Evolutionary conservation across 64 coral and sea anemone genomes (phyloP).

Genomic region (Astreopora myriophthalma): DNA sequence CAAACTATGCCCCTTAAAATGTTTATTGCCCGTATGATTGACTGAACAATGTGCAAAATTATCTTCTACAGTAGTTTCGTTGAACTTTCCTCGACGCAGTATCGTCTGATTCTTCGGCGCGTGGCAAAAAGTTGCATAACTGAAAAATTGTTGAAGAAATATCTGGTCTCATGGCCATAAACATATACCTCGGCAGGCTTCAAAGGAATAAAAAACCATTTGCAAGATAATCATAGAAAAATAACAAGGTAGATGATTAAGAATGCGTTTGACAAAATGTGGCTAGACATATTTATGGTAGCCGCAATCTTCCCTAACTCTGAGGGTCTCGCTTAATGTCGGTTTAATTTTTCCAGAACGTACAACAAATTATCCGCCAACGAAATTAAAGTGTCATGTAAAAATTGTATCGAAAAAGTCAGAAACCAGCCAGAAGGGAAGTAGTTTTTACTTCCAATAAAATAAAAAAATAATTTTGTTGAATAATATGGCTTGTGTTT

Average conservation of each 20-base stretch:
- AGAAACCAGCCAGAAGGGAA: neutral
- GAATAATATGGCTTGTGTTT: conserved; percentile 41
- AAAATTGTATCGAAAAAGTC: conserved; percentile 1
- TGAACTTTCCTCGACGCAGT: neutral
- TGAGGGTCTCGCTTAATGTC: neutral
- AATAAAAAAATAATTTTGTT: conserved; percentile 38
- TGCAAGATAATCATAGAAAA: neutral
- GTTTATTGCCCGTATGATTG: neutral
- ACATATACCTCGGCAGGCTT: neutral
- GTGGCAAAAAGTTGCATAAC: neutral
- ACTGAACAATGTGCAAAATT: neutral
- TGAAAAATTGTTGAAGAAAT: conserved; percentile 1
- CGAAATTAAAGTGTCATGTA: neutral
- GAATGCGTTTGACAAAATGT: neutral
- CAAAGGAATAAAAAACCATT: conserved; percentile 7
- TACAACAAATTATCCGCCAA: neutral
- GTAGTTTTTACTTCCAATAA: conserved; percentile 26
- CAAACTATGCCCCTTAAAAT: conserved; percentile 2
- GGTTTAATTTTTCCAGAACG: neutral
- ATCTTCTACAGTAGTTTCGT: neutral
- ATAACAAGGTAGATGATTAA: neutral
- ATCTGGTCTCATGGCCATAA: neutral
- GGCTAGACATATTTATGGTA: neutral
- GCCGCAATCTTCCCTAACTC: neutral
- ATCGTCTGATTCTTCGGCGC: neutral